A percentile compares a stretch with the other conserved stretches of the same genome.
Conservation (phyloP, 2,888 invertebrate genomes). For the Pachycephus smyrnensis region DNA sequence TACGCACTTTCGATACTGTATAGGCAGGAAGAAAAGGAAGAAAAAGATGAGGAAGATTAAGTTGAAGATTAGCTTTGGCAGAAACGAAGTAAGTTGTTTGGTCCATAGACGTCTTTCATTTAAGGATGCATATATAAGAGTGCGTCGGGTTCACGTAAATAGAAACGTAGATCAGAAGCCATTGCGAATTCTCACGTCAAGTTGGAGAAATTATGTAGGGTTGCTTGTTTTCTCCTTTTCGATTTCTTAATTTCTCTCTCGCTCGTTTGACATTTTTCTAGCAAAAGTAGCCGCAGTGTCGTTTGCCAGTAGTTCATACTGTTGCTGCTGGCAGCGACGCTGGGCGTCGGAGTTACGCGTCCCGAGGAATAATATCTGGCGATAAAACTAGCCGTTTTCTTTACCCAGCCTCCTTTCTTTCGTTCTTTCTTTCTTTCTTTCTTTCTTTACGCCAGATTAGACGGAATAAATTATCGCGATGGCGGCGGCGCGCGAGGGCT, state of each 20-base stretch:
- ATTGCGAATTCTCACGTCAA: neutral
- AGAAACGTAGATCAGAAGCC: neutral
- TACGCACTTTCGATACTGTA: neutral
- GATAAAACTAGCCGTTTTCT: neutral
- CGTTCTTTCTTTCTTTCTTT: neutral
- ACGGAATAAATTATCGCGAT: constrained; percentile 7
- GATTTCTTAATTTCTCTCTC: neutral
- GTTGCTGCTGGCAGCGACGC: neutral
- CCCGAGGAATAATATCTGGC: constrained; percentile 5
- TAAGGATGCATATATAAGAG: neutral
- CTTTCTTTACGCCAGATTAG: constrained; percentile 4
- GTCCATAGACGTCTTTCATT: neutral
- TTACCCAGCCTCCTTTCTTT: neutral
- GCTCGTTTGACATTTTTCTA: neutral
- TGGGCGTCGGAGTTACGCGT: constrained; percentile 4
- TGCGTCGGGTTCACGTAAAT: neutral
- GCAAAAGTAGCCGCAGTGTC: neutral
- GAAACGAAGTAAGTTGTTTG: neutral
- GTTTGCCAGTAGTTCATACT: neutral
- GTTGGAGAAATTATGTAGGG: neutral
- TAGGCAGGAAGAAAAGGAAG: neutral
- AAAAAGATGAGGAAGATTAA: neutral
- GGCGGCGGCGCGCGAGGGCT: neutral
- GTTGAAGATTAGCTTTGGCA: neutral
- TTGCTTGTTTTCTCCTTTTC: neutral